A percentile compares a stretch with the other conserved stretches of the same genome.
These are phyloP conservation scores for Zaprionus capensis DNA, from an alignment of 1,140 invertebrate species.

Conservation along the genomic window DNA sequence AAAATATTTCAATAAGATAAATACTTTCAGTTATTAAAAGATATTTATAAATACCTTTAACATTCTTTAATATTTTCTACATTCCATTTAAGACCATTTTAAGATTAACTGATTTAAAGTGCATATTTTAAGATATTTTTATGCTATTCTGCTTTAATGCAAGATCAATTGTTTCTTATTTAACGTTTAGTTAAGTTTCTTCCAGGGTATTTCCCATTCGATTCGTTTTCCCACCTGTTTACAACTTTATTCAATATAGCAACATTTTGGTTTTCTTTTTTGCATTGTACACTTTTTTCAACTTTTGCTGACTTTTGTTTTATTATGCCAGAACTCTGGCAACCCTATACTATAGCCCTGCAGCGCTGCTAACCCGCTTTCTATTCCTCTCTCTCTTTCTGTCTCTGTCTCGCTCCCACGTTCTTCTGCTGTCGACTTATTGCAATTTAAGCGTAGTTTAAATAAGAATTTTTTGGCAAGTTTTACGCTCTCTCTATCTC, in stretches of 20 bases:
- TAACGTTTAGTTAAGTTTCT: not conserved
- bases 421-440: constrained; percentile 46
- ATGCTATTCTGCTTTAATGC: not conserved
- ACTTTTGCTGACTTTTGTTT: constrained; percentile 66
- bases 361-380: not conserved
- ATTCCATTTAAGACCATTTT: no score
- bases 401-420: not conserved
- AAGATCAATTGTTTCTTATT: not conserved
- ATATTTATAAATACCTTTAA: no score
- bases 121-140: not conserved
- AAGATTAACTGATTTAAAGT: no score
- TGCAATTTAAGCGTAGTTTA: constrained; percentile 81
- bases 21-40: no score
- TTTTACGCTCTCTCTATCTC: constrained; percentile 37
- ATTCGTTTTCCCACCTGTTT: not conserved
- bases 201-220: not conserved
- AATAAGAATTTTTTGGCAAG: constrained; percentile 73
- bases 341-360: constrained; percentile 20
- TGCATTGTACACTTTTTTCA: constrained; percentile 30
- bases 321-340: constrained; percentile 55
- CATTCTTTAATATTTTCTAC: no score
- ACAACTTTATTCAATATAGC: constrained; percentile 39
- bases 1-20: no score
- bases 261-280: constrained; percentile 44
- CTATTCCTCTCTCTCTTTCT: constrained; percentile 2